phyloP scores from a whole-genome alignment of 1,140 invertebrate species.

The Anoplophora glabripennis region DNA sequence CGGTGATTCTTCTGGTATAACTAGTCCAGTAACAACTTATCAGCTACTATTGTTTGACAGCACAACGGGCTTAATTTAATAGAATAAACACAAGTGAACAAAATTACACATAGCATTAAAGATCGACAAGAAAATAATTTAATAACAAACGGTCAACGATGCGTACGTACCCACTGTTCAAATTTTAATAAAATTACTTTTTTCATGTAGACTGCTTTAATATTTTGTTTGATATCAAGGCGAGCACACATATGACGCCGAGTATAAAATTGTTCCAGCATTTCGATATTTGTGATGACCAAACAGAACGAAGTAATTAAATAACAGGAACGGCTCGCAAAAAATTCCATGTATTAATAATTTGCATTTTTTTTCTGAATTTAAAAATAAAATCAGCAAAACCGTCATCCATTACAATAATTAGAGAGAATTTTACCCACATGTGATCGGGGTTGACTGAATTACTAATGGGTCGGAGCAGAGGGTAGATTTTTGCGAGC shows the following conservation, averaged over 20 bases:
- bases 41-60: too few species aligned
- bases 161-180: too few species aligned
- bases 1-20: too few species aligned
- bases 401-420: constrained; percentile 44
- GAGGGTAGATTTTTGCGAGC: constrained; percentile 32
- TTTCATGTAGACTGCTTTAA: constrained; percentile 9
- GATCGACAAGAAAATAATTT: too few species aligned
- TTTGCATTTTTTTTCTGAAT: constrained; percentile 29
- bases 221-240: constrained; percentile 23
- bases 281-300: constrained; percentile 20
- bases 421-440: constrained; percentile 41
- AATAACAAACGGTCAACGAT: too few species aligned
- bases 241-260: constrained; percentile 8
- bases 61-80: too few species aligned
- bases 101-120: too few species aligned
- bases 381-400: constrained; percentile 38
- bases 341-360: constrained; percentile 29
- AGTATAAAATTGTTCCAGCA: constrained; percentile 18
- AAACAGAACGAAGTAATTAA: constrained; percentile 24
- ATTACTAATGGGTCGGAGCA: constrained; percentile 40
- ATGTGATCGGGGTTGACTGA: constrained; percentile 43
- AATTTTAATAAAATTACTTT: too few species aligned
- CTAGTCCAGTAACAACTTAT: too few species aligned
- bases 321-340: constrained; percentile 23
- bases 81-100: too few species aligned